Conservation (phyloP, 2,797 vertebrate genomes). For the Helarctos malayanus region DNA sequence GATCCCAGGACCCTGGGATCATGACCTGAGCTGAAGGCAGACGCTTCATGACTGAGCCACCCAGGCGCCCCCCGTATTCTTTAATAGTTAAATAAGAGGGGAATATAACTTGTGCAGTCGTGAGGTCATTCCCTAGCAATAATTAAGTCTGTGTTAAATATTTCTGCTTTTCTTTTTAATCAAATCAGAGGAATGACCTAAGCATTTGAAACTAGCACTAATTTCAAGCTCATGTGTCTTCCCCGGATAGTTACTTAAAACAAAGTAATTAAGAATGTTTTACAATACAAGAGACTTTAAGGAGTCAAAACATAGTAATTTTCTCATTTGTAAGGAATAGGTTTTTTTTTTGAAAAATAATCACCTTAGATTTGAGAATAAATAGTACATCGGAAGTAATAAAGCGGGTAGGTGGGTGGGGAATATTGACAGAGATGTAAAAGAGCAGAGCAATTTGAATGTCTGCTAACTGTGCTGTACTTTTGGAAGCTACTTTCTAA, state of each 20-base stretch:
- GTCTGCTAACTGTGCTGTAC: background rate
- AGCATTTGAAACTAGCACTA: background rate
- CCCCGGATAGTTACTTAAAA: background rate
- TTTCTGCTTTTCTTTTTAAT: slow-evolving; percentile 24
- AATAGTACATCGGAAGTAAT: background rate
- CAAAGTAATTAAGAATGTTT: background rate
- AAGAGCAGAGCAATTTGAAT: background rate
- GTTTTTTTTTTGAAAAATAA: background rate
- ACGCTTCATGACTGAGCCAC: too few relatives aligned
- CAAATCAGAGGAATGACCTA: background rate
- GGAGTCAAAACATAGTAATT: background rate
- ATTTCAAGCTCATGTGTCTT: background rate
- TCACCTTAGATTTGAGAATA: background rate
- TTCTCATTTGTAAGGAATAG: background rate
- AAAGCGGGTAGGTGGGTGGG: background rate
- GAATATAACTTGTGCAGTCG: background rate
- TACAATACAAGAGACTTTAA: slow-evolving; percentile 1
- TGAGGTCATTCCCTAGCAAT: slow-evolving; percentile 16
- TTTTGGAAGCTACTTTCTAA: background rate
- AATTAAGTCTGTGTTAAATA: slow-evolving; percentile 30
- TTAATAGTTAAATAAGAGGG: background rate
- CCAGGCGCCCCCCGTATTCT: background rate
- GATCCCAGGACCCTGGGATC: too few relatives aligned
- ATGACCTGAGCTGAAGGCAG: too few relatives aligned
- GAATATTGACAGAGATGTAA: background rate